Base-by-base conservation (phyloP, 1,140 invertebrate genomes). In the Musca domestica region DNA sequence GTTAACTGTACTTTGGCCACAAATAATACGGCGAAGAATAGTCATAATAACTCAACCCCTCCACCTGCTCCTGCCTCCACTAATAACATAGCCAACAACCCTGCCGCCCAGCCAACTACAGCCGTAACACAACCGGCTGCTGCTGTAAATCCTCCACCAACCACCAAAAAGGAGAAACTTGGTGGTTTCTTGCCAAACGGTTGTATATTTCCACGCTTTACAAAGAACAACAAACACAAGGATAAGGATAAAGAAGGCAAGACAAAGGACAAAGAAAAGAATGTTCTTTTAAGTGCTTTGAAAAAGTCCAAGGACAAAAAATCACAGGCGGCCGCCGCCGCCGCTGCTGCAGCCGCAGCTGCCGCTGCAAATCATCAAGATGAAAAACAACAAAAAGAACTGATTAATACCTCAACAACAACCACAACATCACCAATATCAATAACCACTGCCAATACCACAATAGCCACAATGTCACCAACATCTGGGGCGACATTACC, bases 291-390 rank as follows among this genome's bases (percentile, higher is more conserved):
- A 2, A 77, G 79, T 73, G 76, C 78, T 1, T 71, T 81, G 0
- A 81, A 81, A 56, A 81, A 81, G 69, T 78, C 73, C 67, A 80
- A 80, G 66, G 78, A 80, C 2, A 80, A 80, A 69, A 80, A 80
- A 67, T 41, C 56, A 41, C 30, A 34, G 30, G 23, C 54, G 7
- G 74, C 75, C 3, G 34, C 61, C 12, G 61, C 61, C 10, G 61
- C 61, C 15, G 56, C 56, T 15, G 56, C 51, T 3, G 51, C 51
- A 6, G 51, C 51, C 20, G 52, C 22, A 10, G 14, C 52, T 27
- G 20, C 51, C n/a, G 48, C 30, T 49, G 76, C 74, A 47, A 75
- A 71, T 65, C 74, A 80, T 41, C 75, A 79, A 58, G 48, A 56
- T 67, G 65, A 64, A 52, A 67, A 67, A 46, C 34, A 41, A 41